A percentile compares a stretch with the other conserved stretches of the same genome.
Evolutionary conservation across 2,888 invertebrate genomes (phyloP).

Genomic region (Itoplectis maculator): DNA sequence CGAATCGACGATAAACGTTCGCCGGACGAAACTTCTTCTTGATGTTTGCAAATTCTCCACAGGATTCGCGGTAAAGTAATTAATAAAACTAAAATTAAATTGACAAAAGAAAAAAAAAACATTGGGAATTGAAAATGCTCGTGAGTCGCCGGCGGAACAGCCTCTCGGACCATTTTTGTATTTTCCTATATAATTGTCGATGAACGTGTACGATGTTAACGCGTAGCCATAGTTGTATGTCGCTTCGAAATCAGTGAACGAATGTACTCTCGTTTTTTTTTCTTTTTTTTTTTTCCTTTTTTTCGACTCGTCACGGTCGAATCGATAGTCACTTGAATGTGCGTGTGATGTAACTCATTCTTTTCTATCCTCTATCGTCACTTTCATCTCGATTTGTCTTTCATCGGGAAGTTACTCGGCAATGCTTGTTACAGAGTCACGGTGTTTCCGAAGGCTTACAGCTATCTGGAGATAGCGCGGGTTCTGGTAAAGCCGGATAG

Average conservation of each 20-base stretch:
- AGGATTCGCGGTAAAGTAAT: conserved; percentile 1
- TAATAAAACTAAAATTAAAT: neutral
- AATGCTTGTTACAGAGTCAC: conserved; percentile 87
- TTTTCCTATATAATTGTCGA: conserved; percentile 65
- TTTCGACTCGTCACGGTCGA: conserved; percentile 22
- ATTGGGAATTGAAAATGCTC: conserved; percentile 33
- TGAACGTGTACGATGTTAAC: conserved; percentile 34
- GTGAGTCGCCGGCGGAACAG: conserved; percentile 61
- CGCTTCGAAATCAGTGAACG: conserved; percentile 2
- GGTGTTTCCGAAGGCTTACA: conserved; percentile 86
- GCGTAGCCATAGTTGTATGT: neutral
- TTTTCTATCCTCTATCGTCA: conserved; percentile 85
- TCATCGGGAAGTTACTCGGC: conserved; percentile 91
- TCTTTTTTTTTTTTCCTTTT: conserved; percentile 28
- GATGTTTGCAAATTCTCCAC: neutral
- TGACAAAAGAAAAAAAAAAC: neutral
- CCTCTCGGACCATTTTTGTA: conserved; percentile 72
- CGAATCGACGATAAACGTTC: neutral
- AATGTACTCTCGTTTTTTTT: too few species aligned
- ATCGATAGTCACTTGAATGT: conserved; percentile 11
- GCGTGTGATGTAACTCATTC: conserved; percentile 10
- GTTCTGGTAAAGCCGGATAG: conserved; percentile 84
- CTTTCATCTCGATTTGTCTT: too few species aligned
- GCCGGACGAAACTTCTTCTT: conserved; percentile 26
- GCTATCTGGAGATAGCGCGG: conserved; percentile 85